Percentiles rank a stretch among this genome's conserved stretches.
Conservation (phyloP, 2,888 invertebrate species). For the Scaptomyza flava region DNA sequence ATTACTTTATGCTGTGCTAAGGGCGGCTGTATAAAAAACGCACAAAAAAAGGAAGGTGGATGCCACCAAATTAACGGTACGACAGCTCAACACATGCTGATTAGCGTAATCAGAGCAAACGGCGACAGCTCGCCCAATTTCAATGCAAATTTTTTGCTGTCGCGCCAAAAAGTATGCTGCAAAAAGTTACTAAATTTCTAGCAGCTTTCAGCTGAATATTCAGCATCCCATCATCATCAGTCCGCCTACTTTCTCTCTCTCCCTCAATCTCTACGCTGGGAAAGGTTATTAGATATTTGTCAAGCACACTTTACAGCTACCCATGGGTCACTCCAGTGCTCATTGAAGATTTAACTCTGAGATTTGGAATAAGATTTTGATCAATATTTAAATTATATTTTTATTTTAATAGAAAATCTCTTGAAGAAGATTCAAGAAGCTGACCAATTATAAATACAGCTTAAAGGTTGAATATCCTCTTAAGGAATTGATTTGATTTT, state of each 20-base stretch:
- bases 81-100: slow-evolving; percentile 42
- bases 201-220: not conserved
- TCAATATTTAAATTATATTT: slow-evolving; percentile 1
- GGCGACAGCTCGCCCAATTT: slow-evolving; percentile 54
- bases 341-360: not conserved
- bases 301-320: slow-evolving; percentile 17
- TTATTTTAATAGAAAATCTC: not conserved
- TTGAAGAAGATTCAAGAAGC: slow-evolving; percentile 11
- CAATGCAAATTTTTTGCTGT: slow-evolving; percentile 63
- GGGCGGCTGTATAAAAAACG: not conserved
- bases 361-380: slow-evolving; percentile 3
- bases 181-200: slow-evolving; percentile 27
- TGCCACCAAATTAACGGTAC: slow-evolving; percentile 51
- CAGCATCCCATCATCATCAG: not conserved
- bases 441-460: too few relatives aligned
- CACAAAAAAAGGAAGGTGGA: slow-evolving; percentile 1
- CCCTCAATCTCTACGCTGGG: not conserved
- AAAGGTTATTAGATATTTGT: not conserved
- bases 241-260: too few relatives aligned
- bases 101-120: slow-evolving; percentile 63
- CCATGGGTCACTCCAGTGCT: slow-evolving; percentile 8
- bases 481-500: slow-evolving; percentile 2
- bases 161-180: slow-evolving; percentile 34
- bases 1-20: not conserved
- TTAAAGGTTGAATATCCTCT: not conserved